Base-by-base conservation (phyloP, 2,888 invertebrate species). In the Pycnomerus fuliginosus region DNA sequence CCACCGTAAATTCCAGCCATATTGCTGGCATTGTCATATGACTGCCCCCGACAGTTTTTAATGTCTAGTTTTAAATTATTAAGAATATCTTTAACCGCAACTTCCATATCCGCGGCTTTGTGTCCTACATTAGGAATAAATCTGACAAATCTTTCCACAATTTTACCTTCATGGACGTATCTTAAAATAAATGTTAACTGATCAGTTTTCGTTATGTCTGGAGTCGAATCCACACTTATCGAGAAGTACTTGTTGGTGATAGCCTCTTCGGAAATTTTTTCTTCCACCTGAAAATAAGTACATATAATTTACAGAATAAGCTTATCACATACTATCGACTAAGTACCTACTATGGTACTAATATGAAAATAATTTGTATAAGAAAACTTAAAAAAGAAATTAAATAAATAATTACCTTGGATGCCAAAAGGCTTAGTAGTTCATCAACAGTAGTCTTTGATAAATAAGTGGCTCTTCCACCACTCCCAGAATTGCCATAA, bases 141-240 rank as follows among this genome's bases (percentile, higher is more conserved):
- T 43, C 53, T 56, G 54, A 64, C 55, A 50, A 65, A 64, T 40
- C 58, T 57, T 54, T 61, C 55, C 48, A 54, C 56, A 40, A 27
- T 40, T 16, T 15, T 27, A 27, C 16, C 23, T 20, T 16, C 50
- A 51, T 48, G 52, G 15, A 62, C 52, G 49, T 55, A 61, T 50
- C 61, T 52, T 32, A 64, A 56, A 11, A 62, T 53, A 16, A 59
- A 54, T 44, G 61, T 58, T 52, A 65, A 56, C 50, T 65, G 61
- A 46, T 63, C 60, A 28, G 54, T 48, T 47, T 64, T 59, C 41
- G 61, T 57, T 23, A 62, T 52, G 55, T 64, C 60, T 44, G 61
- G 61, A 50, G 62, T 60, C 47, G 61, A 61, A 52, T 64, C n/a
- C n/a, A 64, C 59, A 51, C 57, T 60, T 32, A 63, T 56, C 13